Evolutionary conservation across 2,113 vertebrate genomes (phyloP).

Genomic region (Cinclus cinclus): DNA sequence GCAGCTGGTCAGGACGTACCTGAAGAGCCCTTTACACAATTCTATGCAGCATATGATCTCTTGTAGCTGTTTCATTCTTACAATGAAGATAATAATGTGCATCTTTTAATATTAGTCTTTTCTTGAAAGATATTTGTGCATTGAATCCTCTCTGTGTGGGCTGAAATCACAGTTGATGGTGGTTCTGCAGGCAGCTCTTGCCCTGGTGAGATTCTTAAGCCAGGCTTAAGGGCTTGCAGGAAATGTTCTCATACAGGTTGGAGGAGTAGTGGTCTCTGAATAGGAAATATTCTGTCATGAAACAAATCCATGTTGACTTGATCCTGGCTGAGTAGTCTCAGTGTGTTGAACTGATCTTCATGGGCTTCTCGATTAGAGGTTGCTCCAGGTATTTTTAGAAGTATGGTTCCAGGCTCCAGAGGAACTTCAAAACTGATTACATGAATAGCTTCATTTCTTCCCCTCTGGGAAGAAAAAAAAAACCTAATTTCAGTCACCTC

Average conservation of each 20-base stretch:
- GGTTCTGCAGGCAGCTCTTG: not conserved
- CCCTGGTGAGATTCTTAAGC: not conserved
- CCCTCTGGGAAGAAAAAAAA: not conserved
- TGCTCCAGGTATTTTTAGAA: rapidly evolving
- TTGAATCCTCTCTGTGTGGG: not conserved
- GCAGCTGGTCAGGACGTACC: not conserved
- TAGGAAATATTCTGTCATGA: not conserved
- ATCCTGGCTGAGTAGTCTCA: not conserved
- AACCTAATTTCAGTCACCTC: not conserved
- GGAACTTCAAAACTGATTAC: not conserved
- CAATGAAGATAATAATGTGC: not conserved
- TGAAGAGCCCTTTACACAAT: not conserved
- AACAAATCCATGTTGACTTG: not conserved
- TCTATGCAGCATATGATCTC: too few species aligned
- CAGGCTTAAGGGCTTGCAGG: not conserved
- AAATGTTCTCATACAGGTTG: not conserved
- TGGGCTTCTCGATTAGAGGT: not conserved
- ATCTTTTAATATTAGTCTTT: not conserved
- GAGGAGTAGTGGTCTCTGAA: not conserved
- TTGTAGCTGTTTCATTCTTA: not conserved
- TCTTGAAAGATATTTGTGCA: not conserved
- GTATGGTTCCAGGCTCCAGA: not conserved
- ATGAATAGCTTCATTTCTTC: not conserved
- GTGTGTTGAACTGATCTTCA: not conserved
- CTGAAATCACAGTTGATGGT: rapidly evolving